These are phyloP conservation scores for Atherinomorus stipes DNA, from an alignment of 2,113 vertebrate species.

Conservation along the genomic window DNA sequence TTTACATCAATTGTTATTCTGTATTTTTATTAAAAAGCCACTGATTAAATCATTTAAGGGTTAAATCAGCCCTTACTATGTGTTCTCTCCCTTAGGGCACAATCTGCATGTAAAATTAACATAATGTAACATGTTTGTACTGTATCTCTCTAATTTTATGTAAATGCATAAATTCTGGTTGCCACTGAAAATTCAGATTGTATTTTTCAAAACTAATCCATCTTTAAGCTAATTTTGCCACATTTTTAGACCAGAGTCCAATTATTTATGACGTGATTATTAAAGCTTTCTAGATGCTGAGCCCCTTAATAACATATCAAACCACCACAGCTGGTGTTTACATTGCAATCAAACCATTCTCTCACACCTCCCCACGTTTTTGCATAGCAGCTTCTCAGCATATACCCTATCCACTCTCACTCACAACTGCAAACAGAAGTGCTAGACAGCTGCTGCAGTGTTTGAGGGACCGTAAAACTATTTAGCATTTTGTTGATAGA, in stretches of 20 bases:
- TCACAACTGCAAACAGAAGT: constrained; percentile 27
- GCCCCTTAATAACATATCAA: constrained; percentile 11
- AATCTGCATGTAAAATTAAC: background rate
- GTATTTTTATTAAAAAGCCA: too few relatives aligned
- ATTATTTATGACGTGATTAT: constrained; percentile 3
- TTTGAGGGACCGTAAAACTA: constrained; percentile 26
- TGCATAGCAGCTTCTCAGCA: constrained; percentile 33
- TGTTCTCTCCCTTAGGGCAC: background rate
- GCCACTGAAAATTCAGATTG: background rate
- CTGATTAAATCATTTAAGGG: background rate
- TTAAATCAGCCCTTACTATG: background rate
- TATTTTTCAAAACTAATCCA: background rate
- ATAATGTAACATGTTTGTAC: background rate
- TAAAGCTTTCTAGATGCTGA: constrained; percentile 1
- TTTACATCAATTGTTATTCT: too few relatives aligned
- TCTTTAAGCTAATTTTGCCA: constrained; percentile 6
- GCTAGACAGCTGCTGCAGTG: constrained; percentile 17
- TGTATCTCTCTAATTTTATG: background rate
- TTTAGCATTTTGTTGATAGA: constrained; percentile 15
- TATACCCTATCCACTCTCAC: constrained; percentile 16
- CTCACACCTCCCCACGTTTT: constrained; percentile 40
- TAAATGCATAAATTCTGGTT: too few relatives aligned
- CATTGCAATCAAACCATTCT: constrained; percentile 31
- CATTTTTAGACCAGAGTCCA: constrained; percentile 1
- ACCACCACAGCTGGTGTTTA: constrained; percentile 49